Evolutionary conservation across 2,113 vertebrate species (phyloP), one percentile per base, ranked within the genome.

Genomic region (Columbina picui): DNA sequence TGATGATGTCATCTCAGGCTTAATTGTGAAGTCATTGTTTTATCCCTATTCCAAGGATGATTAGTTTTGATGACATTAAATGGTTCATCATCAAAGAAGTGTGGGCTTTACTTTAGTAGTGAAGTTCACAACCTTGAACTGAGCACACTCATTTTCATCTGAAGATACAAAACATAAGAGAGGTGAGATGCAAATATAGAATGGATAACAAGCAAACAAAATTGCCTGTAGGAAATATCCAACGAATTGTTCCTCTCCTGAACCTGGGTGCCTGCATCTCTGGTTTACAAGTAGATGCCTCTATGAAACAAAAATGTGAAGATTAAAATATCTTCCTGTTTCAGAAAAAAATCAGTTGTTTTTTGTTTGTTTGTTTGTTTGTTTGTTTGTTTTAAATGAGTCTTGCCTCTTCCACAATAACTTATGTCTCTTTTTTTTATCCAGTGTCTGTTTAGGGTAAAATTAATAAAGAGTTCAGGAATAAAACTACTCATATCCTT

Each of bases 71-170:
- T n/a, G 20, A 49, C 13, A 23, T 5, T 50, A 59, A 90, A 52
- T 0, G 0, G 10, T 7, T 76, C 26, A 56, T 76, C 3, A 32
- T 25, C 2, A 67, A 50, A 85, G 61, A 27, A 25, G 3, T 7
- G 3, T 47, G 21, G 27, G 7, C 12, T 92, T 69, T 49, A 61
- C 36, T 86, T 89, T 38, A 21, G 1, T 43, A 41, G 9, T n/a
- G 53, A 74, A 60, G 5, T 63, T 92, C 32, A 71, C 5, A 47
- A 32, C 3, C 32, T 2, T 56, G 29, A 81, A 9, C 12, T 36
- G 12, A 88, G 26, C 5, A 53, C 8, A 12, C 22, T 9, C 34
- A 65, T 56, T n/a, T 86, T 80, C 30, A 65, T 14, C 30, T 73
- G 27, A 85, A 79, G 25, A 64, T 19, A 64, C 3, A 5, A 68